These are phyloP conservation scores for Nebria ingens DNA, from an alignment of 1,140 invertebrate genomes.

Conservation along the genomic window DNA sequence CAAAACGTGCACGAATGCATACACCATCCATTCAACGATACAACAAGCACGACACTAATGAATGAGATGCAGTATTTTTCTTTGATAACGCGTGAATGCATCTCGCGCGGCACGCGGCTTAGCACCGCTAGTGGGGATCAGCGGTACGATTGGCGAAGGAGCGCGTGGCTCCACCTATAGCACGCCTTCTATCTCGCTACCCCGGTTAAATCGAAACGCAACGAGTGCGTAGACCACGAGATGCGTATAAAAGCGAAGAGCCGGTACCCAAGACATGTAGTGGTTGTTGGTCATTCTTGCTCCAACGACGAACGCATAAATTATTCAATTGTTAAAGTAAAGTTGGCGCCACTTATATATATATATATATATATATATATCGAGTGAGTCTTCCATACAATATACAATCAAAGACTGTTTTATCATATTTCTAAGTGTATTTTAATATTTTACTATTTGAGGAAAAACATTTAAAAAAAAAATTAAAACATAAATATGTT, in stretches of 20 bases:
- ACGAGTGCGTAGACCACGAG: not conserved
- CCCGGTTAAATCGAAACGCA: not conserved
- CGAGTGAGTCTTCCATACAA: too few relatives aligned
- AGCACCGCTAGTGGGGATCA: not conserved
- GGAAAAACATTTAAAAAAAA: too few relatives aligned
- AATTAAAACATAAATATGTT: slow-evolving; percentile 33
- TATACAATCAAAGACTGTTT: too few relatives aligned
- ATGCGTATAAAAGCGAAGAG: not conserved
- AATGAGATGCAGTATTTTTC: not conserved
- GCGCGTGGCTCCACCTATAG: not conserved
- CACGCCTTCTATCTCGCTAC: not conserved
- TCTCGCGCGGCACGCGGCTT: not conserved
- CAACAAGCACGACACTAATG: not conserved
- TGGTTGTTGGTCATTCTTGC: not conserved
- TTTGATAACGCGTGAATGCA: not conserved
- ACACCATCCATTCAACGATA: not conserved
- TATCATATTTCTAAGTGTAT: too few relatives aligned
- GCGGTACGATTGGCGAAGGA: not conserved
- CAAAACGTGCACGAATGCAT: too few relatives aligned
- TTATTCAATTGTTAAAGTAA: not conserved
- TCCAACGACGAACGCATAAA: not conserved
- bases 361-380: too few relatives aligned
- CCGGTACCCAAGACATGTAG: not conserved
- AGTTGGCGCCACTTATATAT: not conserved
- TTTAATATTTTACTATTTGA: too few relatives aligned